phyloP scores from a whole-genome alignment of 1,140 invertebrate species.

The Nephila pilipes region DNA sequence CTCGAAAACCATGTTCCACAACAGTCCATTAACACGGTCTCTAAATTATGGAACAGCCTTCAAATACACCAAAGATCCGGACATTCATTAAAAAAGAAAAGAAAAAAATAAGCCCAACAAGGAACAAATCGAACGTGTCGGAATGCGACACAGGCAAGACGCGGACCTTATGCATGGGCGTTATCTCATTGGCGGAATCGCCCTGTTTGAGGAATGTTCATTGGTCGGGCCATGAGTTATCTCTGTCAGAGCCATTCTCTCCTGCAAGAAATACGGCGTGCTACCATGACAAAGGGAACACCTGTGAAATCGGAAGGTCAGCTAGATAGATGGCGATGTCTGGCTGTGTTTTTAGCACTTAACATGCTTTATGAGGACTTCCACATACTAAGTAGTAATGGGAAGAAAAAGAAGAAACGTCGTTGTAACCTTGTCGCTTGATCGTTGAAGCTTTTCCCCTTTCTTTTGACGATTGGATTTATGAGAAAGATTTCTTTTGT shows the following conservation, averaged over 20 bases:
- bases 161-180: not conserved
- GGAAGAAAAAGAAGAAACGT: not conserved
- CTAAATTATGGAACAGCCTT: conserved; percentile 24
- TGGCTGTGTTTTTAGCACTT: conserved; percentile 57
- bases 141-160: not conserved
- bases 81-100: not conserved
- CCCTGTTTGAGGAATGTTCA: not conserved
- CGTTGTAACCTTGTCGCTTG: not conserved
- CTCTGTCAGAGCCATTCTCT: conserved; percentile 29
- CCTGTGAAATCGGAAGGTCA: conserved; percentile 23
- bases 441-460: not conserved
- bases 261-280: not conserved
- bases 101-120: not conserved
- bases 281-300: conserved; percentile 30
- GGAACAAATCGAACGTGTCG: not conserved
- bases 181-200: conserved; percentile 18
- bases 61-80: not conserved
- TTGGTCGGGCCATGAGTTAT: conserved; percentile 18
- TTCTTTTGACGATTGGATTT: not conserved
- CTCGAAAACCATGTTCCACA: not conserved
- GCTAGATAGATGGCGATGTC: conserved; percentile 28
- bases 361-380: conserved; percentile 51
- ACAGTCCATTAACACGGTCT: not conserved
- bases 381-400: conserved; percentile 38
- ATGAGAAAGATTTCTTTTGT: not conserved